Conservation (phyloP, 1,140 invertebrate genomes). For the Drosophila murphyi region DNA sequence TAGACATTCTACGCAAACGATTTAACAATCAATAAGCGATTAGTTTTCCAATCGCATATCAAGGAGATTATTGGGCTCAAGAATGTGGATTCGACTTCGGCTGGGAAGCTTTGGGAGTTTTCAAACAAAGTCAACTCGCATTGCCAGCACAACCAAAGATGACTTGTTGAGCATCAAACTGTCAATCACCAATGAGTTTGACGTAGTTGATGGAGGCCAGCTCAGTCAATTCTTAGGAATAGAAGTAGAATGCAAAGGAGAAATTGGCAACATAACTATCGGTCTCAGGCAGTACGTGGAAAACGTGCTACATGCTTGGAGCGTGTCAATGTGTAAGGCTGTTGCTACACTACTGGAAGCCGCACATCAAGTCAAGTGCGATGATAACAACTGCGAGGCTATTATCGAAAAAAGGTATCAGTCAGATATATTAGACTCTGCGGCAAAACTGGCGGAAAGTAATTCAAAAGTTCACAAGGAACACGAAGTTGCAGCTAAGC, state of each 20-base stretch:
- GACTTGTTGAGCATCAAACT: constrained; percentile 13
- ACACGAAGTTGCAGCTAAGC: constrained; percentile 19
- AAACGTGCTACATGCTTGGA: too few relatives aligned
- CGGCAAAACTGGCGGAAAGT: not conserved
- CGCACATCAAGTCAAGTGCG: constrained; percentile 29
- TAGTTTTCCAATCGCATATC: too few relatives aligned
- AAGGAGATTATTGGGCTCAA: too few relatives aligned
- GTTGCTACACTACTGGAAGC: constrained; percentile 24
- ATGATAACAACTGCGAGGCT: constrained; percentile 17
- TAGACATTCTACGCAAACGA: too few relatives aligned
- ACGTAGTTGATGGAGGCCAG: constrained; percentile 50
- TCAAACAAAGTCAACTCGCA: too few relatives aligned
- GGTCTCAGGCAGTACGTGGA: too few relatives aligned
- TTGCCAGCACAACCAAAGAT: constrained; percentile 15
- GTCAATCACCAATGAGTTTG: constrained; percentile 41
- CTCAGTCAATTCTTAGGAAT: constrained; percentile 67
- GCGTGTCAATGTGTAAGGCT: too few relatives aligned
- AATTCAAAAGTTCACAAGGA: constrained; percentile 9
- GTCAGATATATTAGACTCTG: too few relatives aligned
- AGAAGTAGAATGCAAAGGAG: constrained; percentile 52
- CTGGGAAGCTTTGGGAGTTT: too few relatives aligned
- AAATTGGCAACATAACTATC: constrained; percentile 14
- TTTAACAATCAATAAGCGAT: too few relatives aligned
- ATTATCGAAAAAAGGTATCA: too few relatives aligned
- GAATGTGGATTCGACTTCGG: too few relatives aligned